These are phyloP conservation scores for Myripristis murdjan DNA, from an alignment of 2,797 vertebrate genomes.

Conservation along the genomic window DNA sequence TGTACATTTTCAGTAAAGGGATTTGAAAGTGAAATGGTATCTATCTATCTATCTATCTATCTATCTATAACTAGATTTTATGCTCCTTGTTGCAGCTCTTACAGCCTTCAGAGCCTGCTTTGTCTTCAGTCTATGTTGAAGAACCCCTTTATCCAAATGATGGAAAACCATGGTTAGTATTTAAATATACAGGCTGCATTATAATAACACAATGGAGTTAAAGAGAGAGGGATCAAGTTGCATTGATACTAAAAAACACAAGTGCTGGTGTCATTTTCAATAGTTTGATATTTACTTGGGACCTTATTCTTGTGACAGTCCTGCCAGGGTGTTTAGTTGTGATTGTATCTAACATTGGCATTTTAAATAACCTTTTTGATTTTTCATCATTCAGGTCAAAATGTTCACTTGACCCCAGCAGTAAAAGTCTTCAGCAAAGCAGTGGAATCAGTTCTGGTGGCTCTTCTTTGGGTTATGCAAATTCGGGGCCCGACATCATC, in stretches of 20 bases:
- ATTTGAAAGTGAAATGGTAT: too few relatives aligned
- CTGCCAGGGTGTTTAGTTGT: neutral
- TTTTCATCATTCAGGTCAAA: slow-evolving; percentile 57
- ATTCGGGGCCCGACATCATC: slow-evolving; percentile 43
- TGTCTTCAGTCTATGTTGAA: slow-evolving; percentile 34
- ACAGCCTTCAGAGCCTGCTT: neutral
- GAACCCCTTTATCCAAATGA: slow-evolving; percentile 18
- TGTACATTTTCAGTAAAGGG: too few relatives aligned
- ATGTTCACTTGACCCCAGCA: slow-evolving; percentile 17
- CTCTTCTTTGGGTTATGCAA: slow-evolving; percentile 50
- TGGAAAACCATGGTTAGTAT: slow-evolving; percentile 53
- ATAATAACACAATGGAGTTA: too few relatives aligned
- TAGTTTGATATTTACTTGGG: neutral
- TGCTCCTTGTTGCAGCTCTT: slow-evolving; percentile 50
- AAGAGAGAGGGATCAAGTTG: too few relatives aligned
- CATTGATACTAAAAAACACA: too few relatives aligned
- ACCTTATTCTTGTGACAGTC: neutral
- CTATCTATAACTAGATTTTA: too few relatives aligned
- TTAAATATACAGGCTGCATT: too few relatives aligned
- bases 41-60: too few relatives aligned
- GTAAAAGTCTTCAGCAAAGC: slow-evolving; percentile 40
- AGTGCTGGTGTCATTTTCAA: too few relatives aligned
- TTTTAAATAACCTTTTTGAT: neutral
- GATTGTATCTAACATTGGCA: neutral
- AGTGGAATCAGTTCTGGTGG: slow-evolving; percentile 54